phyloP scores from a whole-genome alignment of 2,113 vertebrate species.

The Neomonachus schauinslandi region DNA sequence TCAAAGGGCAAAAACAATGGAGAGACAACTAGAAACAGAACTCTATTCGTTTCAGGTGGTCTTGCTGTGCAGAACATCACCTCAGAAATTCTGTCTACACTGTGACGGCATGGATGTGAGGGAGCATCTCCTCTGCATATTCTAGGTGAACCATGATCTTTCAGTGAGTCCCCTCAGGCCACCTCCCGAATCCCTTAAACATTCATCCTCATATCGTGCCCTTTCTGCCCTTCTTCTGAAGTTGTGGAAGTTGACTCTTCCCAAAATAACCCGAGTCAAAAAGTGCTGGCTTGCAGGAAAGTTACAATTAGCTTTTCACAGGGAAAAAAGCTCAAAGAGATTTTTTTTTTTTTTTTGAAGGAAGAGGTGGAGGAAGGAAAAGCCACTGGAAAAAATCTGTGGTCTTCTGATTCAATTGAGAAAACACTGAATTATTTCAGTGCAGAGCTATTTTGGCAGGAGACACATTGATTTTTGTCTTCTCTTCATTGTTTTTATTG shows the following conservation, averaged over 20 bases:
- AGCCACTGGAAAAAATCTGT: neutral
- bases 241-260: slow-evolving; percentile 50
- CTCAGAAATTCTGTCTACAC: neutral
- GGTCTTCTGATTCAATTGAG: neutral
- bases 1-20: neutral
- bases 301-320: slow-evolving; percentile 68
- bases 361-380: slow-evolving; percentile 17
- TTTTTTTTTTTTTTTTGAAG: neutral
- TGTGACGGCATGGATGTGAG: neutral
- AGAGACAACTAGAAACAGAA: neutral
- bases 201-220: neutral
- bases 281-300: slow-evolving; percentile 49
- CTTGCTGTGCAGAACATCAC: neutral
- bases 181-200: neutral
- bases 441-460: neutral
- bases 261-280: slow-evolving; percentile 58
- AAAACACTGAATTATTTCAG: slow-evolving; percentile 39
- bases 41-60: neutral
- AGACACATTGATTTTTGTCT: slow-evolving; percentile 7
- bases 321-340: slow-evolving; percentile 32
- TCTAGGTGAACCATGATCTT: neutral
- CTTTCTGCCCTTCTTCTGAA: slow-evolving; percentile 29
- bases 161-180: neutral
- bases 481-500: slow-evolving; percentile 41
- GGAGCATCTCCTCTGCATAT: neutral